Evolutionary conservation across 2,113 vertebrate species (phyloP).

Genomic region (Ceuthmochares aereus): DNA sequence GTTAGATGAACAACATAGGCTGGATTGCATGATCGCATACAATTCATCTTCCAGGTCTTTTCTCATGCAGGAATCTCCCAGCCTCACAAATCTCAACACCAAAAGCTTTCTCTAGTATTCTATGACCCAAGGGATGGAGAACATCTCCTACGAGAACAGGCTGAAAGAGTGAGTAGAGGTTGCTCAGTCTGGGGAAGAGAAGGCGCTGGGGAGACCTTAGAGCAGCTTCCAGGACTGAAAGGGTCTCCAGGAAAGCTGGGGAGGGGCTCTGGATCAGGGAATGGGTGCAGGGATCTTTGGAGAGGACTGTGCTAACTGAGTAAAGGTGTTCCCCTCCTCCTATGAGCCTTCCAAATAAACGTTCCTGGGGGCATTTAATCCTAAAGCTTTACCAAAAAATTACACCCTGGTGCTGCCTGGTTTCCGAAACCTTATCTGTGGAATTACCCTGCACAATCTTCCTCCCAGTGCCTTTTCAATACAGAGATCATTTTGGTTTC

Average conservation of each 20-base stretch:
- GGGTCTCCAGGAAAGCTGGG: too few species aligned
- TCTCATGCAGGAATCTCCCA: background rate
- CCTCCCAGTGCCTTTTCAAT: accelerated
- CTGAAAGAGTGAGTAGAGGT: too few species aligned
- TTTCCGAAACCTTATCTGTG: background rate
- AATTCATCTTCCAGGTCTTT: background rate
- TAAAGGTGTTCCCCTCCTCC: background rate
- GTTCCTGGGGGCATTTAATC: background rate
- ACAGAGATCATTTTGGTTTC: background rate
- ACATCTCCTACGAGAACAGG: too few species aligned
- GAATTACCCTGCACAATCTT: too few species aligned
- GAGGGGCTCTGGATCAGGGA: too few species aligned
- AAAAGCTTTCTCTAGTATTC: background rate
- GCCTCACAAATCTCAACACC: background rate
- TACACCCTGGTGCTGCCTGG: background rate
- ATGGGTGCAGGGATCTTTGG: too few species aligned
- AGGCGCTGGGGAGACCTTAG: too few species aligned
- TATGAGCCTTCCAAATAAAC: background rate
- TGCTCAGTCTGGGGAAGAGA: too few species aligned
- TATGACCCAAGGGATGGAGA: too few species aligned
- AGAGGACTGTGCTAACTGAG: background rate
- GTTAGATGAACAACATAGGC: background rate
- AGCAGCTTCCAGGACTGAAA: too few species aligned
- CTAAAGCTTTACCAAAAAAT: background rate
- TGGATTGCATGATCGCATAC: background rate